phyloP scores from a whole-genome alignment of 2,797 vertebrate genomes.

The Melanogrammus aeglefinus region DNA sequence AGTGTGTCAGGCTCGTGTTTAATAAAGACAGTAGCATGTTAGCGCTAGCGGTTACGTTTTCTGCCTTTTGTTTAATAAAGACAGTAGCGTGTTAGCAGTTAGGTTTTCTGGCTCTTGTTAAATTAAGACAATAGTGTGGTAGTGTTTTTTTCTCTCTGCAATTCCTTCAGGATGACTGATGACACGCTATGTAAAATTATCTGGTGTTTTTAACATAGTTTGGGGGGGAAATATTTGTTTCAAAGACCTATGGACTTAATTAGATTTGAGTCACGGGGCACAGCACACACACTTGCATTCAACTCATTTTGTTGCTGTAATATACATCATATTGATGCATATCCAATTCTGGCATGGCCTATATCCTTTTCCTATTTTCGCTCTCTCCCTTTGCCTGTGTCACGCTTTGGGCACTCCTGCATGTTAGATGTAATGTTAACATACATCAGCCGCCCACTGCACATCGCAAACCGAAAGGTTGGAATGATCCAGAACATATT shows the following conservation, averaged over 20 bases:
- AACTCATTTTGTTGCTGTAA: not conserved
- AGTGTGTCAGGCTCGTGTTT: not conserved
- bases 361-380: not conserved
- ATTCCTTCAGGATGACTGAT: not conserved
- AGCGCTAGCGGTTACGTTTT: not conserved
- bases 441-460: not conserved
- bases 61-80: too few species aligned
- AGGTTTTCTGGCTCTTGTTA: too few species aligned
- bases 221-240: not conserved
- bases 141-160: not conserved
- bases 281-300: not conserved
- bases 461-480: not conserved
- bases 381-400: not conserved
- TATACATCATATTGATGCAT: not conserved
- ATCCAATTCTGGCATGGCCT: not conserved
- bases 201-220: not conserved
- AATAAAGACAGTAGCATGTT: not conserved
- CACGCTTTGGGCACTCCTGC: not conserved
- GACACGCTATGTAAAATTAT: not conserved
- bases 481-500: not conserved
- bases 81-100: too few species aligned
- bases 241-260: not conserved
- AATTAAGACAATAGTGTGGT: too few species aligned
- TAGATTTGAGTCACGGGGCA: not conserved
- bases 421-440: not conserved